phyloP scores from a whole-genome alignment of 92 coral and sea anemone species.

The Bergia sp. region DNA sequence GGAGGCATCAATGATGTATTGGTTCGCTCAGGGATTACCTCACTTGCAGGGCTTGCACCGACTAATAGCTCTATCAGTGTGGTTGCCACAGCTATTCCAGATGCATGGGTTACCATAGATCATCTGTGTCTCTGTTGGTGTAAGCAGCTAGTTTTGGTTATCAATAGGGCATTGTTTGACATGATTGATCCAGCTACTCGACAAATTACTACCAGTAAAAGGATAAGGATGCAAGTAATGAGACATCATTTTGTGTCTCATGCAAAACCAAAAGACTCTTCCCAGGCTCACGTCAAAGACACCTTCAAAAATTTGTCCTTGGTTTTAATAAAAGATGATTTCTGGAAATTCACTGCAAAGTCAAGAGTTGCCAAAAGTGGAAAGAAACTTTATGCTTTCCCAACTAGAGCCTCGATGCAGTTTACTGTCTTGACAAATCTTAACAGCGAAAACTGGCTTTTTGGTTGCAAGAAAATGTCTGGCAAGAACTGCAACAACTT shows the following conservation, averaged over 20 bases:
- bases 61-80: slow-evolving; percentile 71
- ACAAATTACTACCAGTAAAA: slow-evolving; percentile 59
- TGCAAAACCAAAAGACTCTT: neutral
- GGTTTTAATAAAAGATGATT: slow-evolving; percentile 64
- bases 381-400: slow-evolving; percentile 68
- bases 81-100: slow-evolving; percentile 85
- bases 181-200: slow-evolving; percentile 72
- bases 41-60: slow-evolving; percentile 57
- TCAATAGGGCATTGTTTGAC: slow-evolving; percentile 91
- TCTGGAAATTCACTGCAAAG: slow-evolving; percentile 74
- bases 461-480: slow-evolving; percentile 71
- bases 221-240: slow-evolving; percentile 57
- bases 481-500: slow-evolving; percentile 64
- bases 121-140: slow-evolving; percentile 98
- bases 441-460: slow-evolving; percentile 66
- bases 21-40: slow-evolving; percentile 79
- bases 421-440: slow-evolving; percentile 66
- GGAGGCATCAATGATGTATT: slow-evolving; percentile 92
- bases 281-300: neutral
- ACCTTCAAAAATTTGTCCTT: slow-evolving; percentile 47
- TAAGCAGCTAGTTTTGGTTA: slow-evolving; percentile 81
- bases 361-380: slow-evolving; percentile 48
- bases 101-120: slow-evolving; percentile 90
- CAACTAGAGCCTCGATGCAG: slow-evolving; percentile 62
- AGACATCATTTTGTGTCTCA: slow-evolving; percentile 66